Percentiles rank a stretch among this genome's conserved stretches.
Evolutionary conservation across 2,113 vertebrate species (phyloP).

Genomic region (Tamias sibiricus): DNA sequence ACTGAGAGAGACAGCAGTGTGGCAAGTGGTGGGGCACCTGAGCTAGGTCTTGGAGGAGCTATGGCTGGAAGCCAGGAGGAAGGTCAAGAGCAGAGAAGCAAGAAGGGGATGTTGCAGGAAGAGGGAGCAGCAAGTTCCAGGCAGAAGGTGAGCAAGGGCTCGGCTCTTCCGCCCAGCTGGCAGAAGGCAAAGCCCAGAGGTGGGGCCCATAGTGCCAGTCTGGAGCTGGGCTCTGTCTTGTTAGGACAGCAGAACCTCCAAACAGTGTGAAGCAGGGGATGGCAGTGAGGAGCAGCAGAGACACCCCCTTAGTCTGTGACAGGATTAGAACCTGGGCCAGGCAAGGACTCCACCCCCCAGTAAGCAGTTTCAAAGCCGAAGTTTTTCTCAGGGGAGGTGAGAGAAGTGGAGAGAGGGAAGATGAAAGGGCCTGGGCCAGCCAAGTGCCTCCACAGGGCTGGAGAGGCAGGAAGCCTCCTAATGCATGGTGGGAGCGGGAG

Average conservation of each 20-base stretch:
- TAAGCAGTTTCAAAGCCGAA: conserved; percentile 6
- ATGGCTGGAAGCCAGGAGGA: neutral
- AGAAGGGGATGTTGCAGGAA: neutral
- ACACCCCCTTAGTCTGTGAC: neutral
- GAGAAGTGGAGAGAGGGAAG: conserved; percentile 16
- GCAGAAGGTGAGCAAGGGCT: neutral
- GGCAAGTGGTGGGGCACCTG: neutral
- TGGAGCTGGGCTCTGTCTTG: neutral
- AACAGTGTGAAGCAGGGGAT: neutral
- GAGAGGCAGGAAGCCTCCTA: conserved; percentile 61
- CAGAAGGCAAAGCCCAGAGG: neutral
- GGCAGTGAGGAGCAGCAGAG: neutral
- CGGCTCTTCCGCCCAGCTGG: neutral
- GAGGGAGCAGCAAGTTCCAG: neutral
- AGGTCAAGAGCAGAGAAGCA: neutral
- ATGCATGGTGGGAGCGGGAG: neutral
- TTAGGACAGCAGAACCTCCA: neutral
- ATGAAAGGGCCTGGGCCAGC: neutral
- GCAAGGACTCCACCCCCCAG: neutral
- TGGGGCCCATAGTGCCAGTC: neutral
- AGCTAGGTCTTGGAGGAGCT: neutral
- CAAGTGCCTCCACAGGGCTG: conserved; percentile 18
- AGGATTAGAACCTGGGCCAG: neutral
- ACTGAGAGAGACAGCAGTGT: neutral
- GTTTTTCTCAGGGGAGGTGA: conserved; percentile 29